Percentiles rank a stretch among this genome's conserved stretches.
Conservation (phyloP, 2,888 invertebrate genomes). For the Tetragnatha montana region DNA sequence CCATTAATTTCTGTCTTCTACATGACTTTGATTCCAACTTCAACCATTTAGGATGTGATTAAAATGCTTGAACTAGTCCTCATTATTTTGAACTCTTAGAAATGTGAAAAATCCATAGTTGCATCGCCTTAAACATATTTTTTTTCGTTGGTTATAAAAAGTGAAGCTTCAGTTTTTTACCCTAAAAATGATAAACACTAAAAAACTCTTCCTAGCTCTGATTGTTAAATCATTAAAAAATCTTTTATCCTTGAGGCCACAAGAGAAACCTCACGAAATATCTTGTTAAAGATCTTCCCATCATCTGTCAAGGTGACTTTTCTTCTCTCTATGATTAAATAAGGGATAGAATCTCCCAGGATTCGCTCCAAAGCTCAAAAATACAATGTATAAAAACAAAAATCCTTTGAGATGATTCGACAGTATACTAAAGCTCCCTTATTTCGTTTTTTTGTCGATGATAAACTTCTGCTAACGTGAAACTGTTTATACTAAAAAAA, state of each 20-base stretch:
- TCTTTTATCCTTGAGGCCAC: background rate
- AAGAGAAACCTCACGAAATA: background rate
- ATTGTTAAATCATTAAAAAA: background rate
- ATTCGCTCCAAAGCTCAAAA: background rate
- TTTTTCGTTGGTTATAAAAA: too few species aligned
- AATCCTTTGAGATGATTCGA: background rate
- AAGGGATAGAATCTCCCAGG: background rate
- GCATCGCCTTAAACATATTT: too few species aligned
- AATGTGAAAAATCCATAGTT: too few species aligned
- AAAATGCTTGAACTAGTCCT: too few species aligned
- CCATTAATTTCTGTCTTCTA: too few species aligned
- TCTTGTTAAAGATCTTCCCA: background rate
- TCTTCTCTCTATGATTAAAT: background rate
- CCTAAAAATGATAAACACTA: too few species aligned
- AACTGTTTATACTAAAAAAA: background rate
- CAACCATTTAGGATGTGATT: too few species aligned
- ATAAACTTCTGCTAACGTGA: background rate
- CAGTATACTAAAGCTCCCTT: background rate
- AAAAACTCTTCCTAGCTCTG: background rate
- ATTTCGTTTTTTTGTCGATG: background rate
- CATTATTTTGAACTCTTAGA: too few species aligned
- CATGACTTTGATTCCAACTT: too few species aligned
- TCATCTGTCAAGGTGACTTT: background rate
- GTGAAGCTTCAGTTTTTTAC: too few species aligned
- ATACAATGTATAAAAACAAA: background rate